These are phyloP conservation scores for Siphamia tubifer DNA, from an alignment of 2,113 vertebrate species.

Conservation along the genomic window DNA sequence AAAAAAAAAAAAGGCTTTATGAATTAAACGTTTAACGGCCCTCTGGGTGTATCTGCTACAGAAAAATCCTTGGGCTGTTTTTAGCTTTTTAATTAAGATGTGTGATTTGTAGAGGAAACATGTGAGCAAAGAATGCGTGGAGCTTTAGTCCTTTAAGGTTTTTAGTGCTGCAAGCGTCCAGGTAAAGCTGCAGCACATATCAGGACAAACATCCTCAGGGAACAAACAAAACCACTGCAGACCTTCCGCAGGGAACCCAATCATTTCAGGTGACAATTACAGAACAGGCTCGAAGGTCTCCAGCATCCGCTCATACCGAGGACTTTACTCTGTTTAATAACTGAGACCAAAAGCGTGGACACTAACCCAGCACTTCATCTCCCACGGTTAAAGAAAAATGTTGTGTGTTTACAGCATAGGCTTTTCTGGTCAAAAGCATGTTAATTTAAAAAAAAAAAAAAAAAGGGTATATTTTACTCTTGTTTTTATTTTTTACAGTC, in stretches of 20 bases:
- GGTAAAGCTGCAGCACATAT: slow-evolving; percentile 31
- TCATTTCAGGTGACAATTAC: slow-evolving; percentile 33
- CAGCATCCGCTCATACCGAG: background rate
- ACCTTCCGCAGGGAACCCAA: slow-evolving; percentile 16
- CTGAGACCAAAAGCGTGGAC: background rate
- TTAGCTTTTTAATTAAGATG: slow-evolving; percentile 13
- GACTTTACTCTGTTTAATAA: background rate
- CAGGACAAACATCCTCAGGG: slow-evolving; percentile 17
- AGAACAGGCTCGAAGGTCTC: background rate
- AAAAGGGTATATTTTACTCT: no score
- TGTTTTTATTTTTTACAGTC: no score
- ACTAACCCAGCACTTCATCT: background rate
- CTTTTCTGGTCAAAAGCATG: no score
- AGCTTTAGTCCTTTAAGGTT: slow-evolving; percentile 10
- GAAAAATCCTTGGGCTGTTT: background rate
- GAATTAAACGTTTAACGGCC: slow-evolving; percentile 53
- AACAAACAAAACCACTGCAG: slow-evolving; percentile 18
- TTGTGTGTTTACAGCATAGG: no score
- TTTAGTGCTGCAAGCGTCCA: slow-evolving; percentile 26
- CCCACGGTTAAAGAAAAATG: background rate
- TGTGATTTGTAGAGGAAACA: slow-evolving; percentile 6
- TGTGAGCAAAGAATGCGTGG: no score
- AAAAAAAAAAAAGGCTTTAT: slow-evolving; percentile 38
- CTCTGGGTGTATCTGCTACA: slow-evolving; percentile 32
- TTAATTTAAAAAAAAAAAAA: no score